Evolutionary conservation across 2,888 invertebrate genomes (phyloP).

Genomic region (Orthosia incerta): DNA sequence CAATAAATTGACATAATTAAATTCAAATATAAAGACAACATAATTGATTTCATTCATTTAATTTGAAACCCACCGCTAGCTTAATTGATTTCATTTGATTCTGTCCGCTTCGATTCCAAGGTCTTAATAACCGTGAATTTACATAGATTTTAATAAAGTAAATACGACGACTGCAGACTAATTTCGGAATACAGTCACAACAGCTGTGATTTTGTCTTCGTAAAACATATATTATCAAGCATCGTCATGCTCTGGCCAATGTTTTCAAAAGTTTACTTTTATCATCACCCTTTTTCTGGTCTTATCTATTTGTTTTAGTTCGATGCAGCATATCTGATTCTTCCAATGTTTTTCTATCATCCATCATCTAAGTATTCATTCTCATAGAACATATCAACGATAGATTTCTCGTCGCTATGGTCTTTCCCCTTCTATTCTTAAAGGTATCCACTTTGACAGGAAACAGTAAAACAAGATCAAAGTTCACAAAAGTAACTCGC

Average conservation of each 20-base stretch:
- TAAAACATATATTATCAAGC: neutral
- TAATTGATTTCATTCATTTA: constrained; percentile 62
- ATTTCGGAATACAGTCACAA: neutral
- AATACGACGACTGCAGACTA: constrained; percentile 10
- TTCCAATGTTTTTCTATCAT: neutral
- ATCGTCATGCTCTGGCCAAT: too few relatives aligned
- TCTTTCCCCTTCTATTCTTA: neutral
- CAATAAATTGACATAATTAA: constrained; percentile 63
- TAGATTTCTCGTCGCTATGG: neutral
- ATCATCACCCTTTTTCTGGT: neutral
- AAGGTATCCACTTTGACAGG: neutral
- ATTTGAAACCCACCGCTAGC: constrained; percentile 56
- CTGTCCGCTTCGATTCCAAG: constrained; percentile 57
- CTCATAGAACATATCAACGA: neutral
- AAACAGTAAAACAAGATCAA: constrained; percentile 14
- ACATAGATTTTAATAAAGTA: constrained; percentile 21
- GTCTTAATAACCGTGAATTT: constrained; percentile 46
- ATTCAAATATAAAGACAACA: constrained; percentile 47
- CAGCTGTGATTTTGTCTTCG: neutral
- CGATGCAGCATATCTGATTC: neutral
- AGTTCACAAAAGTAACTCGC: constrained; percentile 11
- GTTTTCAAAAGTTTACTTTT: neutral
- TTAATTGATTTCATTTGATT: constrained; percentile 59
- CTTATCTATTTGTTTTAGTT: neutral
- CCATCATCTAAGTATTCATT: neutral